phyloP scores from a whole-genome alignment of 2,797 vertebrate species.

The Borostomias antarcticus region DNA sequence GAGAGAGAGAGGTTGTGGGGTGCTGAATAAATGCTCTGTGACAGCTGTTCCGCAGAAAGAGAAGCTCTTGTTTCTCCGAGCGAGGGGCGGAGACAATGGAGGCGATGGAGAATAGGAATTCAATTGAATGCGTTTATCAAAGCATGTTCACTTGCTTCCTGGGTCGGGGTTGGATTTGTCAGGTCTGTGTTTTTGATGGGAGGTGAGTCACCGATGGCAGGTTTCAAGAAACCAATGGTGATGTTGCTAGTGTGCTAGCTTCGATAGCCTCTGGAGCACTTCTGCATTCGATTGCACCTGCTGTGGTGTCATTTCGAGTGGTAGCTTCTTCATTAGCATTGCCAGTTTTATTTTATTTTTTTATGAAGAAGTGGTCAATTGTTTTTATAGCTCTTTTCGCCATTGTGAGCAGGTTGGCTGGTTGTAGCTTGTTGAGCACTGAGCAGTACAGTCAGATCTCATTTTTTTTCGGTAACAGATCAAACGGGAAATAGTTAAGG shows the following conservation, averaged over 20 bases:
- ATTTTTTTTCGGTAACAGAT: too few species aligned
- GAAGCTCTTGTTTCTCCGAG: not conserved
- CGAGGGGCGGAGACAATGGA: not conserved
- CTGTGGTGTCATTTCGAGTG: too few species aligned
- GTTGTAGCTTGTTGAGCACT: too few species aligned
- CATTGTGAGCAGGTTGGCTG: too few species aligned
- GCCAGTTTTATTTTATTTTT: too few species aligned
- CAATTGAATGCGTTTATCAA: not conserved
- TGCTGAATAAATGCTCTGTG: slow-evolving; percentile 9
- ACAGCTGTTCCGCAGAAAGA: slow-evolving; percentile 2
- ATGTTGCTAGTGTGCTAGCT: not conserved
- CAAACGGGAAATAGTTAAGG: not conserved
- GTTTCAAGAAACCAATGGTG: too few species aligned
- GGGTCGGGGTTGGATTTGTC: not conserved
- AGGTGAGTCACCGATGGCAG: not conserved
- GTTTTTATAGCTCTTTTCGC: too few species aligned
- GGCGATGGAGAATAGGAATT: not conserved
- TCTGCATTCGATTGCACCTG: too few species aligned
- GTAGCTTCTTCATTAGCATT: too few species aligned
- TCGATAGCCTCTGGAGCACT: too few species aligned
- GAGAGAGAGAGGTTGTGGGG: not conserved
- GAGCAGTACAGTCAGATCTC: too few species aligned
- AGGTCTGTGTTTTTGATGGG: not conserved
- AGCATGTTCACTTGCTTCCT: not conserved
- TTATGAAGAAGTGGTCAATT: too few species aligned